phyloP scores from a whole-genome alignment of 2,113 vertebrate genomes.

The Amphiprion ocellaris region DNA sequence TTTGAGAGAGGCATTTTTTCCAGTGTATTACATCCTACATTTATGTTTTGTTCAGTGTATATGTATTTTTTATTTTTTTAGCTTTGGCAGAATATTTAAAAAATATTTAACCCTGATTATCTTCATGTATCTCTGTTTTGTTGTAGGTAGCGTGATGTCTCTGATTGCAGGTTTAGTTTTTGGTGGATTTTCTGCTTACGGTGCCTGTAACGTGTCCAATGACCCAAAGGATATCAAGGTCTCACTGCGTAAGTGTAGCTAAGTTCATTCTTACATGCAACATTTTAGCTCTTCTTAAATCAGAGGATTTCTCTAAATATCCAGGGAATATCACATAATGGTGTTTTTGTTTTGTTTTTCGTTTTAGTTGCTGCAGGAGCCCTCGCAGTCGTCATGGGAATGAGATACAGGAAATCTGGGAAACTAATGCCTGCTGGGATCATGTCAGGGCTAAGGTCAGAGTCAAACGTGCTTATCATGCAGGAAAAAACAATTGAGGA shows the following conservation, averaged over 20 bases:
- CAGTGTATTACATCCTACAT: too few species aligned
- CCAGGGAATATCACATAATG: neutral
- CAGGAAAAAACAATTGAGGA: neutral
- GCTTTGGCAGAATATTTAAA: too few species aligned
- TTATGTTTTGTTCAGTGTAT: too few species aligned
- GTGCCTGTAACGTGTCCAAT: slow-evolving; percentile 88
- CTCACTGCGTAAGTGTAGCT: slow-evolving; percentile 88
- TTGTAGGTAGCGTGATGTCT: slow-evolving; percentile 90
- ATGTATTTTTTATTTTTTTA: too few species aligned
- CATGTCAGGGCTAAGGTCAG: slow-evolving; percentile 91
- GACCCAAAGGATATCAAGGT: slow-evolving; percentile 89
- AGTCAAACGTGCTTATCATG: neutral
- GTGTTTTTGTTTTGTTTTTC: neutral
- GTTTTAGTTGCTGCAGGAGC: slow-evolving; percentile 88
- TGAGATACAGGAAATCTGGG: slow-evolving; percentile 92
- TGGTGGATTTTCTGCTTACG: slow-evolving; percentile 89
- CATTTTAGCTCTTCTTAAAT: neutral
- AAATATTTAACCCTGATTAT: neutral
- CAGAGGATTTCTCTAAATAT: neutral
- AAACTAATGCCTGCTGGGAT: slow-evolving; percentile 94
- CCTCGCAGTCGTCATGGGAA: slow-evolving; percentile 91
- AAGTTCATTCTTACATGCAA: neutral
- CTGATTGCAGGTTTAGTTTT: slow-evolving; percentile 91
- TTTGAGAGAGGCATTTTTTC: too few species aligned
- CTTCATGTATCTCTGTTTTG: neutral